phyloP scores from a whole-genome alignment of 2,888 invertebrate species.

The Drosophila buzzatii region DNA sequence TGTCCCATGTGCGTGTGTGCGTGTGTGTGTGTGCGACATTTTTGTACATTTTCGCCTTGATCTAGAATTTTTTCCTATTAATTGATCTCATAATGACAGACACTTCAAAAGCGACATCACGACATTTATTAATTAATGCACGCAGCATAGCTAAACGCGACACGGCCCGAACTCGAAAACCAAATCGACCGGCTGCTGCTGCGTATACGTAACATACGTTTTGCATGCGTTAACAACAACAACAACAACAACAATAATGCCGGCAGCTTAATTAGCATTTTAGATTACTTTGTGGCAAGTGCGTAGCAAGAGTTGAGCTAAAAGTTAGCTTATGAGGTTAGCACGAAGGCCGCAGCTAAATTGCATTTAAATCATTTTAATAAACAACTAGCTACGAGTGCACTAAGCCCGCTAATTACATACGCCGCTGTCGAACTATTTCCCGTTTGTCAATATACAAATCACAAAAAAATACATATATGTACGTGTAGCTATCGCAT shows the following conservation, averaged over 20 bases:
- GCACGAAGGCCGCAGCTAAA: conserved; percentile 54
- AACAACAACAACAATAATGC: conserved; percentile 54
- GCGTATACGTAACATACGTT: conserved; percentile 72
- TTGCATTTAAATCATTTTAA: conserved; percentile 52
- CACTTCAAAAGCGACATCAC: conserved; percentile 83
- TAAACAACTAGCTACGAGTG: conserved; percentile 37
- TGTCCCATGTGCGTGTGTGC: conserved; percentile 46
- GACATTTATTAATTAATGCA: conserved; percentile 82
- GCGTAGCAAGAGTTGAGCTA: conserved; percentile 63
- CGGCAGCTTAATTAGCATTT: conserved; percentile 83
- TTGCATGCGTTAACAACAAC: conserved; percentile 60
- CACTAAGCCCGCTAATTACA: conserved; percentile 54
- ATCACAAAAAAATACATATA: conserved; percentile 2
- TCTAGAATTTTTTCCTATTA: conserved; percentile 84
- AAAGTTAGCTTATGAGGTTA: conserved; percentile 66
- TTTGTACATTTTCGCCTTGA: conserved; percentile 78
- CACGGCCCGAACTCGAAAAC: conserved; percentile 42
- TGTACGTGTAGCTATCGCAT: neutral
- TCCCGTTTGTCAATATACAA: conserved; percentile 62
- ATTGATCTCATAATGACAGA: conserved; percentile 84
- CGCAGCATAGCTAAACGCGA: conserved; percentile 45
- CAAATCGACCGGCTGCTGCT: conserved; percentile 45
- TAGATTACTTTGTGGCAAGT: conserved; percentile 69
- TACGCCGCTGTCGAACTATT: conserved; percentile 46
- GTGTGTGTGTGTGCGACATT: conserved; percentile 68